A percentile compares a stretch with the other conserved stretches of the same genome.
phyloP scores from a whole-genome alignment of 1,140 invertebrate species.

The Magallana ariakensis region DNA sequence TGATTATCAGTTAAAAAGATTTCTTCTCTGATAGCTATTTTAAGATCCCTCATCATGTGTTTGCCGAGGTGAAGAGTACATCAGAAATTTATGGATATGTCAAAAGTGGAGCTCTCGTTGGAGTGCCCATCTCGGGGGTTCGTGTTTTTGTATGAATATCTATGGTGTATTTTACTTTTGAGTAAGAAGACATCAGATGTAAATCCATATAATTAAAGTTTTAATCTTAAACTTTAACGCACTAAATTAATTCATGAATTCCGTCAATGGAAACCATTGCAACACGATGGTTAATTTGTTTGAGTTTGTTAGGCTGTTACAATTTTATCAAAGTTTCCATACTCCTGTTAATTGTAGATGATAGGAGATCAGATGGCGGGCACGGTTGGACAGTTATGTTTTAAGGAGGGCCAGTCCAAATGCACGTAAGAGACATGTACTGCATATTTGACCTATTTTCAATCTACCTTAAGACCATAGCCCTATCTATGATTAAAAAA shows the following conservation, averaged over 20 bases:
- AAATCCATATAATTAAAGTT: neutral
- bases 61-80: constrained; percentile 92
- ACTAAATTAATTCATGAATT: neutral
- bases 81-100: constrained; percentile 92
- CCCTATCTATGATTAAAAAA: neutral
- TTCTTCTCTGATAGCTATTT: constrained; percentile 85
- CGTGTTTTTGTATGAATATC: constrained; percentile 9
- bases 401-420: constrained; percentile 92
- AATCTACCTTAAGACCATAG: neutral
- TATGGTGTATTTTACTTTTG: too few species aligned
- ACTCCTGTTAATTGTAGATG: constrained; percentile 82
- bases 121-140: constrained; percentile 90
- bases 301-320: too few species aligned
- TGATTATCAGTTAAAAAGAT: neutral
- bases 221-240: neutral
- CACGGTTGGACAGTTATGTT: constrained; percentile 94
- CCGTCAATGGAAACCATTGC: too few species aligned
- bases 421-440: constrained; percentile 85
- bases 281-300: too few species aligned
- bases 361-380: constrained; percentile 96
- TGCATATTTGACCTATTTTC: neutral
- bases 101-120: constrained; percentile 84
- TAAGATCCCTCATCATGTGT: constrained; percentile 88
- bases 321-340: too few species aligned
- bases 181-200: neutral